These are phyloP conservation scores for Tetragnatha versicolor DNA, from an alignment of 1,140 invertebrate species.

Conservation along the genomic window DNA sequence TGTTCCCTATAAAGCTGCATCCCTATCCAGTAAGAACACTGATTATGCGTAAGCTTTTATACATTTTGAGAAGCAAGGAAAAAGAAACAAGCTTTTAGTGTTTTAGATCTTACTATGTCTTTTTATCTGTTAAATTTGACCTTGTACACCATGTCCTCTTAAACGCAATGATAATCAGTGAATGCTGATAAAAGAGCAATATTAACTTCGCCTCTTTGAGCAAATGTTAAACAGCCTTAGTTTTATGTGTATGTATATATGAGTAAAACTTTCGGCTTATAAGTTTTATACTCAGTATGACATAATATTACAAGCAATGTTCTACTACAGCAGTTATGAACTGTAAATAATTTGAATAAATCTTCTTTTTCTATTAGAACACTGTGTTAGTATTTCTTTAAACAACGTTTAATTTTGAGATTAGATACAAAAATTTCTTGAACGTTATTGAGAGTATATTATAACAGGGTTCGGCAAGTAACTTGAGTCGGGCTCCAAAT, in stretches of 20 bases:
- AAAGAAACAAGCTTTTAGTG: too few species aligned
- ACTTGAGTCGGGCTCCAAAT: too few species aligned
- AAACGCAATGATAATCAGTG: slow-evolving; percentile 44
- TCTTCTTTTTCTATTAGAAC: slow-evolving; percentile 40
- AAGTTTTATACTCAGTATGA: slow-evolving; percentile 14
- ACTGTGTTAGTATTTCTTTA: too few species aligned
- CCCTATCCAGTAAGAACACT: too few species aligned
- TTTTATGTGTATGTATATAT: slow-evolving; percentile 22
- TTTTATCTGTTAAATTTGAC: too few species aligned
- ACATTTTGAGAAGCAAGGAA: too few species aligned
- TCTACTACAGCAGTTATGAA: slow-evolving; percentile 41
- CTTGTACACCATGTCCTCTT: slow-evolving; percentile 1
- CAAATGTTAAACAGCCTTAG: slow-evolving; percentile 22
- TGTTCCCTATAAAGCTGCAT: too few species aligned
- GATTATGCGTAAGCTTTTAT: too few species aligned
- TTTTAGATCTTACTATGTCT: neutral
- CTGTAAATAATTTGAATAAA: slow-evolving; percentile 53
- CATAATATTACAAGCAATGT: slow-evolving; percentile 2
- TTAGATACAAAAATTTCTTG: too few species aligned
- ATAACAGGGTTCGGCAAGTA: too few species aligned
- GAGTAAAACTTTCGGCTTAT: neutral
- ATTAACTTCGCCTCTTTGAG: slow-evolving; percentile 8
- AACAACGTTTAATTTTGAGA: too few species aligned
- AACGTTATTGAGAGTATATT: too few species aligned
- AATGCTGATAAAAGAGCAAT: slow-evolving; percentile 42